Conservation (phyloP, 2,888 invertebrate species). For the Eurois occulta region DNA sequence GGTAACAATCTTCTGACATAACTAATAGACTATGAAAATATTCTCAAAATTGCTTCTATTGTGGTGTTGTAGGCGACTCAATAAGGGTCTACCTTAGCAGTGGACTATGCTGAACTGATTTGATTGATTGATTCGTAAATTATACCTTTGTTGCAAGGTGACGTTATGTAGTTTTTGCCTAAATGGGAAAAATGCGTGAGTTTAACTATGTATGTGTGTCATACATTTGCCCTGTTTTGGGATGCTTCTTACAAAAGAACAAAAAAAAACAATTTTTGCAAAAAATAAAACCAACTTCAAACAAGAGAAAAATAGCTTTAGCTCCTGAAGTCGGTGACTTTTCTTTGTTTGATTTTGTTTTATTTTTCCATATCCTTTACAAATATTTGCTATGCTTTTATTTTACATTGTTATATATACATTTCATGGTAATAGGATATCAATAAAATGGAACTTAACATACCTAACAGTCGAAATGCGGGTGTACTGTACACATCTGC, state of each 20-base stretch:
- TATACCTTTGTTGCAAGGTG: neutral
- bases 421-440: no score
- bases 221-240: neutral
- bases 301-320: no score
- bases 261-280: no score
- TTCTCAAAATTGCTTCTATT: neutral
- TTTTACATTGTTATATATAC: no score
- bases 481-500: no score
- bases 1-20: neutral
- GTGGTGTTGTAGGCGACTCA: neutral
- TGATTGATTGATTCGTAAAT: neutral
- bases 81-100: neutral
- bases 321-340: no score
- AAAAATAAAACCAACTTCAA: no score
- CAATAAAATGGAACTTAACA: no score
- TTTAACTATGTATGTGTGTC: neutral
- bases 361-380: no score
- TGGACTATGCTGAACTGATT: neutral
- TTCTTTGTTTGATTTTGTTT: no score
- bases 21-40: neutral
- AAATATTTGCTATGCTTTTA: no score
- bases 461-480: no score
- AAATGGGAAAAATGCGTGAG: neutral
- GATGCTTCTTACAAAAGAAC: neutral
- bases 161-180: neutral